Evolutionary conservation across 2,797 vertebrate species (phyloP), one percentile per base, ranked within the genome.

Genomic region (Prunella strophiata): DNA sequence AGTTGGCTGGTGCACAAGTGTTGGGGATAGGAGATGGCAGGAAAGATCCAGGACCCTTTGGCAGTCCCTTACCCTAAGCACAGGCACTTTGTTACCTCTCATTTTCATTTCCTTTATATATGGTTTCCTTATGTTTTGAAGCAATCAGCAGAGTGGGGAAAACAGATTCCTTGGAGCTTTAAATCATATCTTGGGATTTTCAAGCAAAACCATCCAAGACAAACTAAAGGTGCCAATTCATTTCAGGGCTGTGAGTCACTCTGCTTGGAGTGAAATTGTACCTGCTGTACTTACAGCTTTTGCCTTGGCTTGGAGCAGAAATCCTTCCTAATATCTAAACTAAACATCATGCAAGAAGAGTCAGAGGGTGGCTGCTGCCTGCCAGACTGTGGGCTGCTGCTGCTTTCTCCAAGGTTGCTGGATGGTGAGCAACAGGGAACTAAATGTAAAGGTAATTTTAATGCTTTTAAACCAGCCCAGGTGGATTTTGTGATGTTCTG

Each of bases 71-170:
- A 43, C 63, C 0, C 1, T 72, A 77, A 66, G 40, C 4, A 13
- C 47, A 78, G 70, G 57, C 62, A 38, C 75, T 94, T 95, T 72
- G 83, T 80, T 68, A 51, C 62, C 62, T 91, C 83, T 93, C 50
- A 63, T 88, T 95, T 93, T 92, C 40, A 65, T 88, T 94, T 88
- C 91, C 91, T 93, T 84, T 68, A 48, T 82, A 66, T 10, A 3
- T 83, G 55, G 52, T 88, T 95, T 91, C 82, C 55, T 93, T 94
- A 59, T 43, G 63, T 90, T 91, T 87, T 76, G 66, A 92, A 88
- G 78, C 63, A 73, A 87, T 79, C 55, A 52, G 42, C n/a, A 58
- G 87, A 86, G 67, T 40, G n/a, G 11, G 45, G 58, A 90, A 94
- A 94, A 63, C 52, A 89, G 72, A 45, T 55, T 74, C 89, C 73